Percentiles rank a stretch among this genome's conserved stretches.
Conservation (phyloP, 2,797 vertebrate genomes). For the Sebastes hubbsi region DNA sequence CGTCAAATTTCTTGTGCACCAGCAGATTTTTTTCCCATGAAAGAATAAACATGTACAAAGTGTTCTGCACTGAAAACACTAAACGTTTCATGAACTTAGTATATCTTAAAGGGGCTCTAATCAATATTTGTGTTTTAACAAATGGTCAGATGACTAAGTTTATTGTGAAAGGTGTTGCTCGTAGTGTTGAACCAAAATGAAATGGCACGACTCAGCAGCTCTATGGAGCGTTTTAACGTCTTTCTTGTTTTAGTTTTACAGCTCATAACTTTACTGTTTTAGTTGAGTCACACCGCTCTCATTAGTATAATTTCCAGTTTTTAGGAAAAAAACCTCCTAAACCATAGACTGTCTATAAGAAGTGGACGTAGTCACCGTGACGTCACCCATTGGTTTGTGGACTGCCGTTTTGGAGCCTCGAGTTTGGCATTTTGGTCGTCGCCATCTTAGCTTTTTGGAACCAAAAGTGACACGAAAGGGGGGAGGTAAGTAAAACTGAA, state of each 20-base stretch:
- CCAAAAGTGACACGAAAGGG: no score
- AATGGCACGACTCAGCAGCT: background rate
- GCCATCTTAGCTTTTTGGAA: rapidly evolving
- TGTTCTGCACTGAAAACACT: background rate
- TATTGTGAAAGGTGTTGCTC: no score
- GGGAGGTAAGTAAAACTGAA: rapidly evolving
- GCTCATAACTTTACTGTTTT: background rate
- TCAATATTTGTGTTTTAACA: background rate
- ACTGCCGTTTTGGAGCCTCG: rapidly evolving
- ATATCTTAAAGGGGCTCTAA: background rate
- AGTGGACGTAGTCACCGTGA: no score
- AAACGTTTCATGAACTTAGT: background rate
- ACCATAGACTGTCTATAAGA: no score
- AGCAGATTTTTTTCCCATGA: background rate
- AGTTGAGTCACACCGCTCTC: background rate
- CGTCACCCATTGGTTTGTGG: no score
- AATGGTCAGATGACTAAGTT: no score
- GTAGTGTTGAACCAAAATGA: no score
- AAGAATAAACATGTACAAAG: background rate
- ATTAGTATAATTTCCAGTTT: background rate
- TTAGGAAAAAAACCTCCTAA: background rate
- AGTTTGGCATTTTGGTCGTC: no score
- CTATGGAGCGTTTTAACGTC: rapidly evolving
- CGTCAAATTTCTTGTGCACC: background rate
- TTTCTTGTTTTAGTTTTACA: background rate